Evolutionary conservation across 1,140 invertebrate genomes (phyloP).

Genomic region (Eueides isabella): DNA sequence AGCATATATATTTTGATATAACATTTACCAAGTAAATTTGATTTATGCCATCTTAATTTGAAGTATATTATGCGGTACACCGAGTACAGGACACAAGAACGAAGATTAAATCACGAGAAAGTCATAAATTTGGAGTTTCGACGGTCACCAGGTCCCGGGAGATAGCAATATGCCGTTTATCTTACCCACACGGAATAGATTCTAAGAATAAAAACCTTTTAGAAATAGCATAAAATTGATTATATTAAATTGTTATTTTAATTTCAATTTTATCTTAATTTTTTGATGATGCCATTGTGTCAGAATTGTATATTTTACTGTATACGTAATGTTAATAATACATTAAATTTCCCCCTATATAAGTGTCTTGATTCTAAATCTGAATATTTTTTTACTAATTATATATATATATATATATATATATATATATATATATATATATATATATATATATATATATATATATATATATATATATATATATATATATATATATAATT

Average conservation of each 20-base stretch:
- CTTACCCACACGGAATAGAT: constrained; percentile 54
- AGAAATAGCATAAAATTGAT: not conserved
- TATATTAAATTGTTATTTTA: not conserved
- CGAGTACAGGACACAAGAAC: constrained; percentile 45
- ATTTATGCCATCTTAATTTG: constrained; percentile 6
- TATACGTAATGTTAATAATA: no score
- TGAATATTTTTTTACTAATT: no score
- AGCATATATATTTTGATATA: no score
- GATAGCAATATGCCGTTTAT: constrained; percentile 60
- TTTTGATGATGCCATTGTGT: not conserved
- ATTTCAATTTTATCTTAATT: not conserved
- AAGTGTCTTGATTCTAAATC: no score
- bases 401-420: no score
- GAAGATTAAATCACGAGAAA: constrained; percentile 55
- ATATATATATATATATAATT: no score
- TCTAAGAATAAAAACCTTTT: not conserved
- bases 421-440: no score
- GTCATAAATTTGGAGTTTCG: constrained; percentile 56
- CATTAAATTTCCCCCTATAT: no score
- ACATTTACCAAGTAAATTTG: not conserved
- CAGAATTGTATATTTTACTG: no score
- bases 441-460: no score
- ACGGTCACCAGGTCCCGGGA: constrained; percentile 50
- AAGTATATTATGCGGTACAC: constrained; percentile 30
- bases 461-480: no score